Evolutionary conservation across 2,113 vertebrate genomes (phyloP).

Genomic region (Steatornis caripensis): DNA sequence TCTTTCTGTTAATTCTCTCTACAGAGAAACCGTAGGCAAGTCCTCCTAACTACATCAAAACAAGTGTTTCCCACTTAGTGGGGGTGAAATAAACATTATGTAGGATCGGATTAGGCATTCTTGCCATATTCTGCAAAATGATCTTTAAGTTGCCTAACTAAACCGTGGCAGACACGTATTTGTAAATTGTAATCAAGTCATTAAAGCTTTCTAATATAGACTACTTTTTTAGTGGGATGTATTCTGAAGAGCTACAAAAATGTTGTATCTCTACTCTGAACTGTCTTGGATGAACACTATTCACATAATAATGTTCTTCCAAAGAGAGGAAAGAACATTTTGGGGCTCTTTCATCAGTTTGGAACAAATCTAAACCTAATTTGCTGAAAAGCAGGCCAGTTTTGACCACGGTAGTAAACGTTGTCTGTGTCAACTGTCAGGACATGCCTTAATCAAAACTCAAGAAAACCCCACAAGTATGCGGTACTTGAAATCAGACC

Average conservation of each 20-base stretch:
- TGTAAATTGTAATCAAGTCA: neutral
- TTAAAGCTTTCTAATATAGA: neutral
- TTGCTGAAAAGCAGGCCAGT: neutral
- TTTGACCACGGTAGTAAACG: neutral
- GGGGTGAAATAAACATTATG: neutral
- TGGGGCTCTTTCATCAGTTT: neutral
- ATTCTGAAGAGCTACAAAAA: neutral
- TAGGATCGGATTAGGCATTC: neutral
- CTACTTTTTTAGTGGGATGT: neutral
- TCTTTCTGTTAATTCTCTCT: neutral
- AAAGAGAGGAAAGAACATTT: neutral
- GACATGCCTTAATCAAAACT: neutral
- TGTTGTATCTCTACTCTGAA: neutral
- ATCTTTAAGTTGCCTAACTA: neutral
- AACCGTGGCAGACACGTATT: neutral
- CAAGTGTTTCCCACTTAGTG: neutral
- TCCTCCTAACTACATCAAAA: neutral
- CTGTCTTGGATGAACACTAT: neutral
- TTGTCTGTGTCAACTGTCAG: neutral
- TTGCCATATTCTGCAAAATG: neutral
- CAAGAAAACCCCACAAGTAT: neutral
- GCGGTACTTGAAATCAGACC: neutral
- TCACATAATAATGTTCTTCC: neutral
- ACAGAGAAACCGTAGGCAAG: neutral
- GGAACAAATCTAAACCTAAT: neutral